Conservation (phyloP, 2,797 vertebrate genomes). For the Sebastes jordani region DNA sequence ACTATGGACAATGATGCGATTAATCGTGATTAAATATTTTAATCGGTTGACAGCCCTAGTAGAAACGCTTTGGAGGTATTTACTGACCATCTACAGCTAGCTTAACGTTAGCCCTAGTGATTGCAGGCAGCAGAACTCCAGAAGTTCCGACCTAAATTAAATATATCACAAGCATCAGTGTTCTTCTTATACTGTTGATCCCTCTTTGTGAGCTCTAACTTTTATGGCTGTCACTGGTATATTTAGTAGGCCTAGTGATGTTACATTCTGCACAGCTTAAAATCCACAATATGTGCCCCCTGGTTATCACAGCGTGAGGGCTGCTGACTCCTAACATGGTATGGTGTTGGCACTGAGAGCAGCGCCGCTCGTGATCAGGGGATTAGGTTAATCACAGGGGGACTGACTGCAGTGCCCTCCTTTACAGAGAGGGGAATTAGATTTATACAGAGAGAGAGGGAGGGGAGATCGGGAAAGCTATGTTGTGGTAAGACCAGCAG, state of each 20-base stretch:
- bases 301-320: constrained; percentile 35
- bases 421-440: constrained; percentile 54
- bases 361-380: constrained; percentile 35
- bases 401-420: constrained; percentile 58
- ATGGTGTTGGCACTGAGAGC: constrained; percentile 35
- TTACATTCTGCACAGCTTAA: not conserved
- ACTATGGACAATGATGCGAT: no score
- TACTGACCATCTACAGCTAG: not conserved
- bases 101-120: not conserved
- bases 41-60: not conserved
- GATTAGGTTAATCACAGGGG: constrained; percentile 70
- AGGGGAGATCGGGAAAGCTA: not conserved
- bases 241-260: not conserved
- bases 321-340: constrained; percentile 49
- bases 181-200: not conserved
- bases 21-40: not conserved
- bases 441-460: constrained; percentile 14
- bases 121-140: not conserved
- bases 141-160: not conserved
- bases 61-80: not conserved
- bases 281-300: constrained; percentile 13
- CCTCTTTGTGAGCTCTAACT: not conserved
- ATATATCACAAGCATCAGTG: not conserved
- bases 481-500: not conserved
- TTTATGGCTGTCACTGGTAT: not conserved